Base-by-base conservation (phyloP, 2,888 invertebrate species). In the Nemapogon koenigi region DNA sequence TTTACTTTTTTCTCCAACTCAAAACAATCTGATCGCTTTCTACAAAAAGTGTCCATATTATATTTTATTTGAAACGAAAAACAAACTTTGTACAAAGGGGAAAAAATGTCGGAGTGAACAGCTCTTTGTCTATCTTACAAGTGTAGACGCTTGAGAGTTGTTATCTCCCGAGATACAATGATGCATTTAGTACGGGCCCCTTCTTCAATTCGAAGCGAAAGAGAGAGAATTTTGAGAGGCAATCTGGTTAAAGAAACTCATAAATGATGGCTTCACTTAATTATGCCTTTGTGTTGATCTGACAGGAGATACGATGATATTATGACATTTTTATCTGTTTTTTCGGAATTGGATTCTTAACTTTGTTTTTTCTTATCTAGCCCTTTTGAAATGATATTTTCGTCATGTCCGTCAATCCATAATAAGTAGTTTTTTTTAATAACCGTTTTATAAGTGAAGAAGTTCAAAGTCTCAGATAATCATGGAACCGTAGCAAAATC, bases 31-130 rank as follows among this genome's bases (percentile, higher is more conserved):
- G 31, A 16, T 16, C 8, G 16, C 31, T n/a, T 11, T 3, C 7
- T 31, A 17, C 17, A 31, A 31, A 31, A 31, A 31, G 3, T 31
- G 28, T 28, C 2, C 14, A 14, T 4, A 31, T 31, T 7, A 27
- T 11, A 48, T 44, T 46, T 49, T 51, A 50, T 49, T 46, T 39
- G 41, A 38, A 45, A 45, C 49, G 47, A 46, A 47, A 44, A 50
- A 43, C 47, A 43, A 39, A 44, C 42, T 49, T 50, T 52, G 45
- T 51, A 47, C 41, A 42, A 46, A 43, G 48, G 46, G 46, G 47
- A 48, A 31, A 52, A 51, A 49, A 49, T 52, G 50, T 55, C 49
- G 49, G 29, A 37, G 39, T 37, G 39, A 44, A 41, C 41, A 41
- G 43, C 38, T 41, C 45, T 45, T 41, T 42, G 46, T 45, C 44